Conservation (phyloP, 2,113 vertebrate species). For the Aspiorhynchus laticeps region DNA sequence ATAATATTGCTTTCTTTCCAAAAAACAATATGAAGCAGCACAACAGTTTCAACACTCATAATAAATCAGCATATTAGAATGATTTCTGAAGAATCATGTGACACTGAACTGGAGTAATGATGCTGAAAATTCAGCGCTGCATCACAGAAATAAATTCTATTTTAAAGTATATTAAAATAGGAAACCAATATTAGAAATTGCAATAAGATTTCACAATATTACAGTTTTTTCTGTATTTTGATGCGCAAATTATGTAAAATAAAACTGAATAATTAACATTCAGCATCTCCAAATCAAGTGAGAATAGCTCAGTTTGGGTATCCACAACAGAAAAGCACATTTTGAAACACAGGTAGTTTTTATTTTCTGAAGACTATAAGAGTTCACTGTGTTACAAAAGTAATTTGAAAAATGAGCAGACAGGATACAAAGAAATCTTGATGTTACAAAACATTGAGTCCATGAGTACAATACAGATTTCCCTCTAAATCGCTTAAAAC, state of each 20-base stretch:
- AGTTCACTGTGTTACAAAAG: slow-evolving; percentile 77
- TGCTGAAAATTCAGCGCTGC: no score
- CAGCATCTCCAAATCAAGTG: not conserved
- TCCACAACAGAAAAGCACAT: not conserved
- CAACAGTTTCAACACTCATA: no score
- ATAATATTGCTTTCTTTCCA: no score
- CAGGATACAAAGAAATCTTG: slow-evolving; percentile 54
- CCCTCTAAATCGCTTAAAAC: slow-evolving; percentile 73
- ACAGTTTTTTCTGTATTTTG: no score
- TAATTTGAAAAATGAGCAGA: slow-evolving; percentile 68
- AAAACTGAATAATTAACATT: not conserved
- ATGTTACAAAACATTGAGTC: slow-evolving; percentile 63
- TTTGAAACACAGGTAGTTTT: slow-evolving; percentile 57
- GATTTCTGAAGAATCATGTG: no score
- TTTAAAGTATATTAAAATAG: no score
- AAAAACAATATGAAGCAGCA: no score
- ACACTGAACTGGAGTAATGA: no score
- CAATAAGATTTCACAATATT: no score
- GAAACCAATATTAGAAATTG: no score
- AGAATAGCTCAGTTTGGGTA: not conserved
- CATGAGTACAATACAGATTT: slow-evolving; percentile 59
- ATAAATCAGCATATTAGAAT: no score
- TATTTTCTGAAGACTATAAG: slow-evolving; percentile 74
- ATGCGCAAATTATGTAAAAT: not conserved
- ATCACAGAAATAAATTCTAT: no score